phyloP scores from a whole-genome alignment of 2,113 vertebrate genomes.

The Chamaea fasciata region DNA sequence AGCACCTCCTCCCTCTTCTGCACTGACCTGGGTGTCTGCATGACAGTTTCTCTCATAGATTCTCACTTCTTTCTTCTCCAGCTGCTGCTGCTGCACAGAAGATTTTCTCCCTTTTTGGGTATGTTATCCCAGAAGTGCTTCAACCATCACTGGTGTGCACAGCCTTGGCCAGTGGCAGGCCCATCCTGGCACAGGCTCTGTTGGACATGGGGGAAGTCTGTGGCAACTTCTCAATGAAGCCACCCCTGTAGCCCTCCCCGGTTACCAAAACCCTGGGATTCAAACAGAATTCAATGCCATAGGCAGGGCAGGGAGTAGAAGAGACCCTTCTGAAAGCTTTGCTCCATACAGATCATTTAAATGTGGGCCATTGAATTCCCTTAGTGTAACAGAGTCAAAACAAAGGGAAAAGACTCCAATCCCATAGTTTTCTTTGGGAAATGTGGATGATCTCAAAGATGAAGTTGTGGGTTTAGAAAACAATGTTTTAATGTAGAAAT shows the following conservation, averaged over 20 bases:
- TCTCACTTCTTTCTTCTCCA: neutral
- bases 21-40: neutral
- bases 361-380: neutral
- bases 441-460: neutral
- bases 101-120: neutral
- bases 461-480: neutral
- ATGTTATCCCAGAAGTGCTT: neutral
- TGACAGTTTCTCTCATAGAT: neutral
- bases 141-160: no score
- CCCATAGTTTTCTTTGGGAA: neutral
- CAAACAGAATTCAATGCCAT: neutral
- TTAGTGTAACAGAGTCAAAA: neutral
- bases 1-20: neutral
- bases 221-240: neutral
- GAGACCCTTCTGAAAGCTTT: neutral
- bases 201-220: neutral
- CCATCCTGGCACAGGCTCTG: neutral
- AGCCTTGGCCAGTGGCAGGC: neutral
- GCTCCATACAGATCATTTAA: neutral
- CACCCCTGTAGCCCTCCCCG: accelerated
- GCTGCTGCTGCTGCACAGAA: neutral
- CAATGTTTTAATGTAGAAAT: neutral
- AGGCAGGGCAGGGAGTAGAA: neutral
- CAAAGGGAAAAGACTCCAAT: neutral
- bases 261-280: neutral